Evolutionary conservation across 2,888 invertebrate genomes (phyloP).

Genomic region (Callyntrura guangdongensis): DNA sequence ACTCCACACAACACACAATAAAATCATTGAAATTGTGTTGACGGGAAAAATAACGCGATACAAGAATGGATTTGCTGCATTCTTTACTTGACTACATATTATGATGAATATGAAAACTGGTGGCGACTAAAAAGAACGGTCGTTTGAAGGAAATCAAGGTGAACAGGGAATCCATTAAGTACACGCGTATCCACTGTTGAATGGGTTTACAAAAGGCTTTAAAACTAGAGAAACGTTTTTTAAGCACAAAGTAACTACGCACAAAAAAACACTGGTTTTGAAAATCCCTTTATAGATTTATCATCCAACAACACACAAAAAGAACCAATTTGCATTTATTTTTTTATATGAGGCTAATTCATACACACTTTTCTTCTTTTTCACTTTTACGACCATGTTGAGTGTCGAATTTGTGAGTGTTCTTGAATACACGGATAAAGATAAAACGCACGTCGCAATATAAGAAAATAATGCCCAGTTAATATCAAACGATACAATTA

Average conservation of each 20-base stretch:
- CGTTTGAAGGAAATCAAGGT: slow-evolving; percentile 63
- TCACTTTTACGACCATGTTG: not conserved
- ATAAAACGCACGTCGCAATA: not conserved
- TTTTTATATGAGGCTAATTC: not conserved
- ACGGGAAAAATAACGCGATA: not conserved
- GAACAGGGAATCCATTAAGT: slow-evolving; percentile 26
- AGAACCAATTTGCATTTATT: slow-evolving; percentile 23
- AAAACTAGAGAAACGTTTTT: not conserved
- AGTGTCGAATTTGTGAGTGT: not conserved
- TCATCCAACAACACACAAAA: not conserved
- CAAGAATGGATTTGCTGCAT: slow-evolving; percentile 47
- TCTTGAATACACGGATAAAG: slow-evolving; percentile 20
- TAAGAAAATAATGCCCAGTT: not conserved
- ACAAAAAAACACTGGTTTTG: not conserved
- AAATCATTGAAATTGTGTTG: slow-evolving; percentile 18
- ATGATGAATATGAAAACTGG: not conserved
- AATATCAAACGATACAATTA: slow-evolving; percentile 48
- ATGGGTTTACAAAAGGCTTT: not conserved
- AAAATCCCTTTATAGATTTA: not conserved
- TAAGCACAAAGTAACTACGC: not conserved
- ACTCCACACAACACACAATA: slow-evolving; percentile 10
- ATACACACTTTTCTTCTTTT: not conserved
- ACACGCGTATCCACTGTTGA: not conserved
- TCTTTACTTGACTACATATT: no score
- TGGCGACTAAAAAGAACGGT: no score